Evolutionary conservation across 2,888 invertebrate species (phyloP).

Genomic region (Drosophila tanythrix): DNA sequence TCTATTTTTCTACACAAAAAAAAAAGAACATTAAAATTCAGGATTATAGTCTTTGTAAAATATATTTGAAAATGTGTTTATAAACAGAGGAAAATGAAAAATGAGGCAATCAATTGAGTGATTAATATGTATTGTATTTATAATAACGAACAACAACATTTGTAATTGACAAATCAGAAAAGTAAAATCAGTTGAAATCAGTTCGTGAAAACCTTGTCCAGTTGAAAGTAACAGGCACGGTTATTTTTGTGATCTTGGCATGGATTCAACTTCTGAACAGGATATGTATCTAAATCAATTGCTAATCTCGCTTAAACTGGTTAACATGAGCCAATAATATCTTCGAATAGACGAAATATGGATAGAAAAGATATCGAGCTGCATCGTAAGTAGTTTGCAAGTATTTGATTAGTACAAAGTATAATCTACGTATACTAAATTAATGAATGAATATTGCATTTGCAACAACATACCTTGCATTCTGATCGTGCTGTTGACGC

Average conservation of each 20-base stretch:
- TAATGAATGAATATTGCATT: background rate
- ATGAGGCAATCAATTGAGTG: background rate
- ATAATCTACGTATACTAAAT: background rate
- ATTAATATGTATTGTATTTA: background rate
- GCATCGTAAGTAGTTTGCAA: conserved; percentile 39
- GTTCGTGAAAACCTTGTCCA: conserved; percentile 5
- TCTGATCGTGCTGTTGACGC: conserved; percentile 91
- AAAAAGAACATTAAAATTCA: background rate
- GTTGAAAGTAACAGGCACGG: background rate
- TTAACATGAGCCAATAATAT: conserved; percentile 12
- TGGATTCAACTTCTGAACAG: conserved; percentile 2
- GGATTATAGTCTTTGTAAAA: background rate
- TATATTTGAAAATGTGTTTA: background rate
- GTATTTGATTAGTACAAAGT: conserved; percentile 33
- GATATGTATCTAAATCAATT: background rate
- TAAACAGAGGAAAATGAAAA: background rate
- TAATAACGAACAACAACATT: background rate
- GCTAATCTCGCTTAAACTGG: conserved; percentile 3
- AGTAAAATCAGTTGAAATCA: background rate
- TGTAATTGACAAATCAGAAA: background rate
- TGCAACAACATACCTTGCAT: conserved; percentile 88
- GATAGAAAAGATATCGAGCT: conserved; percentile 18
- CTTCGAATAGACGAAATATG: conserved; percentile 18
- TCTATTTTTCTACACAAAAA: conserved; percentile 2
- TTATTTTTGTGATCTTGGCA: background rate